Conservation (phyloP, 1,140 invertebrate genomes). For the Yoshiicerus persimilis region DNA sequence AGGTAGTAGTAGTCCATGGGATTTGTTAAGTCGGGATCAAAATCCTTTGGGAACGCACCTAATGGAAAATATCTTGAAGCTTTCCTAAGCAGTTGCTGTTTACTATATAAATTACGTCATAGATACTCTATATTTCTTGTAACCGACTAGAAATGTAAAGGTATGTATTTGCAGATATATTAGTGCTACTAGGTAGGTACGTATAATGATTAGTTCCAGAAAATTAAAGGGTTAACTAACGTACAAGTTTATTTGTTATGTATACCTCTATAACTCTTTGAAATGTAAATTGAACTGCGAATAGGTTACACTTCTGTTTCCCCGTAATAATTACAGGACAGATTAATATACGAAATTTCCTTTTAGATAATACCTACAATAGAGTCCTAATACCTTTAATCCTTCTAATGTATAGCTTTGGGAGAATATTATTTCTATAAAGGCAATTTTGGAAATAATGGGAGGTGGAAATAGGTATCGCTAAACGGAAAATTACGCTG, state of each 20-base stretch:
- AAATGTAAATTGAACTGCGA: not conserved
- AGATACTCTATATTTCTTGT: not conserved
- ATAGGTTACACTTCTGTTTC: not conserved
- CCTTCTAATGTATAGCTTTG: no score
- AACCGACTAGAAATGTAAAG: not conserved
- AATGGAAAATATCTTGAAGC: not conserved
- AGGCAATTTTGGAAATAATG: not conserved
- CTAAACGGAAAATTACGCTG: not conserved
- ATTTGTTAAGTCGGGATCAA: not conserved
- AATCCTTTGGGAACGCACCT: not conserved
- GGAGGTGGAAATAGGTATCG: not conserved
- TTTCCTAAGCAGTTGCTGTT: no score
- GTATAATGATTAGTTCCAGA: not conserved
- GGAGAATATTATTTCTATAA: no score
- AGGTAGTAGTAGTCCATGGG: not conserved
- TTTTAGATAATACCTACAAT: not conserved
- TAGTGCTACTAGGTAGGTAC: no score
- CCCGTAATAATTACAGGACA: no score
- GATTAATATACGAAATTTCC: not conserved
- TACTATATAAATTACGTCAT: not conserved
- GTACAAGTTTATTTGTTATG: not conserved
- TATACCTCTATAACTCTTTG: not conserved
- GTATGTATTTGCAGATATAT: no score
- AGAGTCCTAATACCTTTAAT: not conserved
- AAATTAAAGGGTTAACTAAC: not conserved